Evolutionary conservation across 1,140 invertebrate genomes (phyloP).

Genomic region (Sinella curviseta): DNA sequence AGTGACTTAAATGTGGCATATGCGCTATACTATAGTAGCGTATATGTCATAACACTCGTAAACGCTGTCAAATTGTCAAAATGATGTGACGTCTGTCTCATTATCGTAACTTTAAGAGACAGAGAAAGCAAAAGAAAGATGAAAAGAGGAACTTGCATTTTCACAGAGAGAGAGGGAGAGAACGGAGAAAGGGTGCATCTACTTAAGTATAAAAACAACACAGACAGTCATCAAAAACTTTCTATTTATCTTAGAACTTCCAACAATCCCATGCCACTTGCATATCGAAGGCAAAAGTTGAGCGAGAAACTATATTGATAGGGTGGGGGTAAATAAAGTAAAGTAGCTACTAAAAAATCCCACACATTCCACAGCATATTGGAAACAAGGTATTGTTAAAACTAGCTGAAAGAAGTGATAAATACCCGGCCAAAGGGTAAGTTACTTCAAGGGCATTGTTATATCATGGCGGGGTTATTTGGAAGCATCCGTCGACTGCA

Average conservation of each 20-base stretch:
- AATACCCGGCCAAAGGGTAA: no score
- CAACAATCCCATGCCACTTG: neutral
- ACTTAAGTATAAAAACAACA: neutral
- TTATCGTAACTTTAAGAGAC: neutral
- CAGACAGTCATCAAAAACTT: neutral
- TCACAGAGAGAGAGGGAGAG: no score
- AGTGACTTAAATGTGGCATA: no score
- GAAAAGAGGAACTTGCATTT: neutral
- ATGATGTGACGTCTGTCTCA: constrained; percentile 2
- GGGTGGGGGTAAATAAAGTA: neutral
- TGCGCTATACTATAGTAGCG: no score
- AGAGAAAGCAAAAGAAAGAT: no score
- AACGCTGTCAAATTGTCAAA: constrained; percentile 4
- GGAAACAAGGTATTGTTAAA: neutral
- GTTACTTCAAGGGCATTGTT: no score
- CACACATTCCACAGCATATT: neutral
- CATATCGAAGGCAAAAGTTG: no score
- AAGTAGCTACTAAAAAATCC: constrained; percentile 10
- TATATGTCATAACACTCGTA: no score
- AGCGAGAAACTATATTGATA: no score
- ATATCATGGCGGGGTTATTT: no score
- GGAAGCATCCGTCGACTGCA: neutral
- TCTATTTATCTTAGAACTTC: neutral
- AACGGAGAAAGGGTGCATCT: neutral
- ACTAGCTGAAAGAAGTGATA: no score